Evolutionary conservation across 2,113 vertebrate genomes (phyloP), one percentile per base, ranked within the genome.

Genomic region (Megaptera novaeangliae): DNA sequence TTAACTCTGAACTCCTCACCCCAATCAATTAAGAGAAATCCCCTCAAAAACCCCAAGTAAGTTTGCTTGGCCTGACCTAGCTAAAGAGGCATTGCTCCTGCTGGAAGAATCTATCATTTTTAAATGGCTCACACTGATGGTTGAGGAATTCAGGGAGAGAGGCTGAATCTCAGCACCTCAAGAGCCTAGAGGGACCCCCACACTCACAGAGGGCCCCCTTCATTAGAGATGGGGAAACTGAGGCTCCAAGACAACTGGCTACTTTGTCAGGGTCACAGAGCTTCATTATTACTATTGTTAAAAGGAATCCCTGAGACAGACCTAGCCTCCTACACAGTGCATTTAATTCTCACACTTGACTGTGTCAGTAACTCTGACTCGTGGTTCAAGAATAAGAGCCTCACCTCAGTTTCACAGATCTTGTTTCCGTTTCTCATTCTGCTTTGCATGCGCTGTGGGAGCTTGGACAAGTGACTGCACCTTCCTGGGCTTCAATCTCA

Each of bases 1-100:
- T 89, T 87, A 61, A 72, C 36, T 94, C 88, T 97, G 97, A 98
- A 98, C 97, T 97, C 83, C 95, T 98, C 93, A 98, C 97, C 98
- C 88, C 97, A 86, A 94, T 96, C 94, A 95, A 88, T 96, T 96
- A 95, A 87, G 83, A 94, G 57, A 77, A 41, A 91, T 39, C n/a
- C 41, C 88, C 84, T 89, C 80, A 63, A 85, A 95, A 96, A n/a
- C 31, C 36, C 80, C 94, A 88, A 92, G 72, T 82, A 81, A 95
- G 83, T 92, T 83, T 91, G 61, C 52, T 90, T 96, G 92, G 78
- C 71, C 74, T 98, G 89, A 97, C 74, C 95, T 83, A 85, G 61
- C 81, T 93, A 91, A 92, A 91, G 77, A 97, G 89, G 71, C 91
- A 86, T 61, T 0, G 0, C 6, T 95, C 44, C 96, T 93, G 57